These are phyloP conservation scores for Parnassius mnemosyne DNA, from an alignment of 2,888 invertebrate species.

Conservation along the genomic window DNA sequence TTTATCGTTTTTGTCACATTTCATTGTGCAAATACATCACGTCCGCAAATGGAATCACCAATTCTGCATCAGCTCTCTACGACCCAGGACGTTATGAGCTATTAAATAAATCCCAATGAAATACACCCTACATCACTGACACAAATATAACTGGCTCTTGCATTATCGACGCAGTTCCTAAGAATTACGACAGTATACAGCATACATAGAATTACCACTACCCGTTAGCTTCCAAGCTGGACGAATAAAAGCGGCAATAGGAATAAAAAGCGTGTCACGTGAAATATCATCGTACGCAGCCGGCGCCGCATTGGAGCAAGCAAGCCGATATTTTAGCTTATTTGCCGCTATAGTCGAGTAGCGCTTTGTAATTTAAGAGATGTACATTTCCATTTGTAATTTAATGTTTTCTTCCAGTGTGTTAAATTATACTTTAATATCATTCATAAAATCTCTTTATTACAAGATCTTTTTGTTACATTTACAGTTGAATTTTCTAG, in stretches of 20 bases:
- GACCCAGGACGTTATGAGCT: conserved; percentile 27
- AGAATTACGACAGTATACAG: conserved; percentile 12
- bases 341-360: conserved; percentile 35
- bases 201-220: conserved; percentile 22
- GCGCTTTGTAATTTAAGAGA: conserved; percentile 32
- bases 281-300: conserved; percentile 44
- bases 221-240: conserved; percentile 30
- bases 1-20: conserved; percentile 7
- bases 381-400: conserved; percentile 22
- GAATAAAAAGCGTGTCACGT: conserved; percentile 44
- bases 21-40: conserved; percentile 12
- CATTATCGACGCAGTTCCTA: conserved; percentile 9
- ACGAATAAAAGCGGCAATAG: conserved; percentile 40
- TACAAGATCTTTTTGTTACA: too few relatives aligned
- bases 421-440: background rate
- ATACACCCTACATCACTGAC: conserved; percentile 22
- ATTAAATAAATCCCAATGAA: conserved; percentile 30
- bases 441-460: too few relatives aligned
- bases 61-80: conserved; percentile 16
- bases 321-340: conserved; percentile 40
- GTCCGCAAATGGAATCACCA: conserved; percentile 19
- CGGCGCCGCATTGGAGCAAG: conserved; percentile 24
- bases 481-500: too few relatives aligned
- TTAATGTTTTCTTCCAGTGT: conserved; percentile 12
- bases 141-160: conserved; percentile 13